phyloP scores from a whole-genome alignment of 1,140 invertebrate genomes.

The Polyergus mexicanus region DNA sequence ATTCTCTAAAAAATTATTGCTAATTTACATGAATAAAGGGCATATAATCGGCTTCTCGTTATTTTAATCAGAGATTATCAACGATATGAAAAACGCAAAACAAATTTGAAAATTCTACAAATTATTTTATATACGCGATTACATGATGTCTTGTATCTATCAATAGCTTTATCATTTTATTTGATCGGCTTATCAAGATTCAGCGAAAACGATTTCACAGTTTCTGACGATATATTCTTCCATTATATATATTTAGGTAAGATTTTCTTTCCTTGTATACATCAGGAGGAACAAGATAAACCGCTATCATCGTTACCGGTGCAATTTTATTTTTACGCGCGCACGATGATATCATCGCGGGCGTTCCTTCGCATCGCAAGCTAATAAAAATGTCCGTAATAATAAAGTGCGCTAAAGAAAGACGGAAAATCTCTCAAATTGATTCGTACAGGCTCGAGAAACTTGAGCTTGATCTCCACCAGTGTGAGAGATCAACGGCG shows the following conservation, averaged over 20 bases:
- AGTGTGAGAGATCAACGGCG: neutral
- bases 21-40: neutral
- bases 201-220: neutral
- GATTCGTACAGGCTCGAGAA: neutral
- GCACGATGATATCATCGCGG: slow-evolving; percentile 61
- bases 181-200: neutral
- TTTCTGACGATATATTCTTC: neutral
- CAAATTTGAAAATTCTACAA: neutral
- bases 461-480: slow-evolving; percentile 2
- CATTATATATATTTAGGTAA: neutral
- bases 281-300: slow-evolving; percentile 22
- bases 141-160: neutral
- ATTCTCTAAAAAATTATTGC: no score
- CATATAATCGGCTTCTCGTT: neutral
- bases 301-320: neutral
- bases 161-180: neutral
- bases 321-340: slow-evolving; percentile 63
- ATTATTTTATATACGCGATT: neutral
- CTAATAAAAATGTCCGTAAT: slow-evolving; percentile 33
- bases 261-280: neutral
- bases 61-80: neutral
- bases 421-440: slow-evolving; percentile 3
- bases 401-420: neutral
- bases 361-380: slow-evolving; percentile 6
- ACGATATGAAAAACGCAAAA: neutral